phyloP scores from a whole-genome alignment of 2,888 invertebrate genomes.

The Thereva unica region DNA sequence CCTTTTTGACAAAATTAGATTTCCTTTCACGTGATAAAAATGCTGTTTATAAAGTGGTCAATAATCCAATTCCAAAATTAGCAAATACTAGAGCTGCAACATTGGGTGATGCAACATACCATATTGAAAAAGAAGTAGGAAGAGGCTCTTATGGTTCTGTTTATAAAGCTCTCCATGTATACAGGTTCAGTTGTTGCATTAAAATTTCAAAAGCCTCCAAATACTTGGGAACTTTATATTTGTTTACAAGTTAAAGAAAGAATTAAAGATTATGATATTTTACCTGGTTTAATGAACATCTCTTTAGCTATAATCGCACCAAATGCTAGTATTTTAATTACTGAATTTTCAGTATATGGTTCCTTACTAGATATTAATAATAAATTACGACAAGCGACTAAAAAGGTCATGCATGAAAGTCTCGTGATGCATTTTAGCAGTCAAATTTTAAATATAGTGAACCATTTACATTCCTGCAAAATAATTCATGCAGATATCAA shows the following conservation, averaged over 20 bases:
- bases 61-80: constrained; percentile 65
- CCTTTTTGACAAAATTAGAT: constrained; percentile 72
- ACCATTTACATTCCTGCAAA: constrained; percentile 80
- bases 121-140: constrained; percentile 76
- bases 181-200: constrained; percentile 65
- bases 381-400: constrained; percentile 72
- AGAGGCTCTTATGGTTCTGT: constrained; percentile 88
- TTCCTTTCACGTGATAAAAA: constrained; percentile 70
- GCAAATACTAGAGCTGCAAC: constrained; percentile 61
- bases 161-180: constrained; percentile 60
- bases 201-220: constrained; percentile 88
- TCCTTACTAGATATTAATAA: constrained; percentile 83
- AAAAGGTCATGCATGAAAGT: constrained; percentile 71
- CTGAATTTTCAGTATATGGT: constrained; percentile 81
- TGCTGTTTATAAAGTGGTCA: constrained; percentile 64
- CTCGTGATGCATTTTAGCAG: constrained; percentile 80
- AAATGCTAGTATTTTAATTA: constrained; percentile 82
- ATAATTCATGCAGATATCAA: constrained; percentile 96
- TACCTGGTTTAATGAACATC: constrained; percentile 79
- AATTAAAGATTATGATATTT: constrained; percentile 64
- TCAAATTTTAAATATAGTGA: constrained; percentile 83
- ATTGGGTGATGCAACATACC: constrained; percentile 64
- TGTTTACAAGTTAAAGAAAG: constrained; percentile 79
- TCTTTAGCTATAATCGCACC: constrained; percentile 77
- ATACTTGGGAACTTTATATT: constrained; percentile 94